A percentile compares a stretch with the other conserved stretches of the same genome.
Conservation (phyloP, 2,113 vertebrate species). For the Eidolon helvum region DNA sequence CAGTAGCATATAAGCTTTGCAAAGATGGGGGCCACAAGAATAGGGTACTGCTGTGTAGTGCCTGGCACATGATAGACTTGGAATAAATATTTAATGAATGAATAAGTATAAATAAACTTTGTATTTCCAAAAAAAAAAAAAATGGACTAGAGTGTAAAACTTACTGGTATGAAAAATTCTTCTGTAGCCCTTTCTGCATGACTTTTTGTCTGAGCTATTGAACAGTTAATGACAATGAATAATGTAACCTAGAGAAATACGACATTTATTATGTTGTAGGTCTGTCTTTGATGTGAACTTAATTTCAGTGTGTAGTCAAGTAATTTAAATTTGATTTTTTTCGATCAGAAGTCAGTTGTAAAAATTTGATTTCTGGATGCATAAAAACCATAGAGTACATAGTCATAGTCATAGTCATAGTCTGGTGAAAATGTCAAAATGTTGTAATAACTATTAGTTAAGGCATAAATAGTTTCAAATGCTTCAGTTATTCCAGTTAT, state of each 20-base stretch:
- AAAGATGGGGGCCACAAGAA: not conserved
- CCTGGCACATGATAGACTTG: not conserved
- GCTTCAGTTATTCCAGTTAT: not conserved
- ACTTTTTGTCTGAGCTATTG: not conserved
- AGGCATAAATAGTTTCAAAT: not conserved
- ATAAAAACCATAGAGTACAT: not conserved
- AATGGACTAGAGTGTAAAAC: not conserved
- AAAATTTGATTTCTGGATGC: conserved; percentile 11
- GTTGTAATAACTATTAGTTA: not conserved
- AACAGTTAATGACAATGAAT: not conserved
- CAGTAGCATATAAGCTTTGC: not conserved
- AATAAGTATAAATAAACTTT: conserved; percentile 11
- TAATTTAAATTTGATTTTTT: conserved; percentile 23
- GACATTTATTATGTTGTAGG: not conserved
- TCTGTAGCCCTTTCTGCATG: not conserved
- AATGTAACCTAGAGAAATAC: conserved; percentile 9
- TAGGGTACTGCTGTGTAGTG: not conserved
- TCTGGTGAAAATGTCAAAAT: not conserved
- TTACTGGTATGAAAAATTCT: not conserved
- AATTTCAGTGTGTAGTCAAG: not conserved
- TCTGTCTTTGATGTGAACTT: not conserved
- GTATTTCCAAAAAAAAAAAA: not conserved
- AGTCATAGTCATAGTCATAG: no score
- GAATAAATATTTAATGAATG: not conserved
- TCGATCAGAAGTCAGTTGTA: not conserved